Base-by-base conservation (phyloP, 2,113 vertebrate species). In the Elgaria multicarinata region DNA sequence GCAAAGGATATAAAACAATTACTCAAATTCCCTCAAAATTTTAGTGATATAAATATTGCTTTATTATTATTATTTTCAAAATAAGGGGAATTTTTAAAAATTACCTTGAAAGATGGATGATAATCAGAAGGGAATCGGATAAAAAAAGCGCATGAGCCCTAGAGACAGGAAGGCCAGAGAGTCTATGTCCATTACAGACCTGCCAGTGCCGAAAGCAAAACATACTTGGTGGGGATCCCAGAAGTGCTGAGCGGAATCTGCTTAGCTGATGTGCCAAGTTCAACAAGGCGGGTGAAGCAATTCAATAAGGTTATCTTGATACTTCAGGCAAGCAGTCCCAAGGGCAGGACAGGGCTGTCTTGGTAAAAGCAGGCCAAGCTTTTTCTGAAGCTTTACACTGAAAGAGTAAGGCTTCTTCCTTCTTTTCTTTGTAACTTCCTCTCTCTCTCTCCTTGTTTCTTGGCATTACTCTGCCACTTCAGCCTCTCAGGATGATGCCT, bases 1-100 rank as follows among this genome's bases (percentile, higher is more conserved):
- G 96, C 96, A 97, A 96, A 96, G 95, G 58, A 86, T 91, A 92
- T 67, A 82, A 87, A 96, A 93, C 93, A 92, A 92, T 94, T 77
- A 89, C 92, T 89, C 90, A 91, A 26, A 90, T 94, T 93, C 92
- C 76, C 66, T n/a, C 62, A 89, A 50, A 92, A 93, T 94, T 94
- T 94, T 85, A 78, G 44, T 76, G 58, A 89, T 78, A 77, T 39
- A 89, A 78, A 84, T 85, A 85, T 67, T 85, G 82, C 28, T 77
- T 78, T 53, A 42, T 46, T 66, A 26, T n/a, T 66, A 28, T 36
- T 46, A 3, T 53, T 39, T 53, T 9, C 58, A 39, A 85, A 36
- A 16, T 31, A 84, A 69, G 58, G 58, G 33, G 31, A 89, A n/a
- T n/a, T 33, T 42, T 55, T 88, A 84, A 77, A 78, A 67, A 89